A percentile compares a stretch with the other conserved stretches of the same genome.
Conservation (phyloP, 2,797 vertebrate genomes). For the Tenualosa thibaudeaui region DNA sequence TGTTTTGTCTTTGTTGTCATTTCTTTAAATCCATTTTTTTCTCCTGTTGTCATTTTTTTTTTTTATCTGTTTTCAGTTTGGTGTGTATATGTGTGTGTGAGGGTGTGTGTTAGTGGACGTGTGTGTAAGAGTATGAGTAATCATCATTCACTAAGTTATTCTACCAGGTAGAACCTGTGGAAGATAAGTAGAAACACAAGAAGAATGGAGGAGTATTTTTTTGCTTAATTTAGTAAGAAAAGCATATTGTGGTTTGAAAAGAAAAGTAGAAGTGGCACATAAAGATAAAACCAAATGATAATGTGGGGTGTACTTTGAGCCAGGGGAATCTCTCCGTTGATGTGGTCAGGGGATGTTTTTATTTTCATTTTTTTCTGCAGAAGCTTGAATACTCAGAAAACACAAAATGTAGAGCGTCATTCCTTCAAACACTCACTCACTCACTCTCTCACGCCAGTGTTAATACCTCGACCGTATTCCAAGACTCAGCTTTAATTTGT, state of each 20-base stretch:
- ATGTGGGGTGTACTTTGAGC: constrained; percentile 58
- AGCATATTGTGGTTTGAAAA: constrained; percentile 56
- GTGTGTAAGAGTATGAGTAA: constrained; percentile 30
- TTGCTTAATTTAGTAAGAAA: constrained; percentile 55
- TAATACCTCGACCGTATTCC: constrained; percentile 73
- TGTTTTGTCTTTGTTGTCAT: constrained; percentile 57
- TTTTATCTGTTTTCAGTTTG: constrained; percentile 55
- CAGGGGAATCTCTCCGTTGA: constrained; percentile 57
- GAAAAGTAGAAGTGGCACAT: constrained; percentile 61
- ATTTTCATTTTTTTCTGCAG: constrained; percentile 35
- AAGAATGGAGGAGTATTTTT: constrained; percentile 46
- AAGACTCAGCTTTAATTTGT: constrained; percentile 74
- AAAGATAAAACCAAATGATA: constrained; percentile 71
- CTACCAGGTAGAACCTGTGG: constrained; percentile 61
- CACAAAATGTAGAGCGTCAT: constrained; percentile 54
- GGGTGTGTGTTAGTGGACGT: neutral
- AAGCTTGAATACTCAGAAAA: constrained; percentile 53
- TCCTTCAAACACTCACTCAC: constrained; percentile 57
- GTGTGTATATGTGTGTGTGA: constrained; percentile 43
- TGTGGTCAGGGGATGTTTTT: constrained; percentile 43
- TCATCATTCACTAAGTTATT: constrained; percentile 48
- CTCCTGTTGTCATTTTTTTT: constrained; percentile 43
- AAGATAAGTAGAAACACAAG: constrained; percentile 54
- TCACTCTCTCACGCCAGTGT: constrained; percentile 58
- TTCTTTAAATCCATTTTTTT: constrained; percentile 69